Evolutionary conservation across 2,113 vertebrate genomes (phyloP), one percentile per base, ranked within the genome.

Genomic region (Cebus imitator): DNA sequence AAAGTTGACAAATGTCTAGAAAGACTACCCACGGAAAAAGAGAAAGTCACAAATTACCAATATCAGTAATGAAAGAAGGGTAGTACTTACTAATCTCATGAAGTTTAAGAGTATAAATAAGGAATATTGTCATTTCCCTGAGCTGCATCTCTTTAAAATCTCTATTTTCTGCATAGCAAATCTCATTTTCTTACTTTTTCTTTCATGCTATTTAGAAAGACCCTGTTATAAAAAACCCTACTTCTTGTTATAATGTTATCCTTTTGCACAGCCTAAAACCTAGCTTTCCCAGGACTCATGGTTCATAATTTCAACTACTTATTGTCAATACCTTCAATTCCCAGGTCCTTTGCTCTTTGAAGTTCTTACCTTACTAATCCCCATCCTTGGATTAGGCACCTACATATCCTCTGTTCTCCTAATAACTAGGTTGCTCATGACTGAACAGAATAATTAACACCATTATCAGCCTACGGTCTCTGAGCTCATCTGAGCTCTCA

Each of bases 201-300:
- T 66, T 17, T 25, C 35, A 37, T 35, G 18, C 23, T 66, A 37
- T 43, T 84, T 64, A 45, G 20, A 84, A 68, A 89, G 14, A 30
- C 11, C 32, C 6, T 57, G 43, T 79, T 37, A 37, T 48, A 43
- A 25, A 1, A 21, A 61, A 70, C 3, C 8, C 6, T 64, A 55
- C 23, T 64, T 81, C 17, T 12, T 52, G 21, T 48, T 70, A 52
- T 3, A 17, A 32, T 72, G 61, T 78, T 81, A 48, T 45, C 52
- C 55, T 52, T 58, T 89, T 82, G n/a, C 7, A 57, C 5, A n/a
- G 2, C 16, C 20, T 52, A 35, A 2, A 89, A 61, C 23, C 68
- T 20, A 76, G 0, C 17, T 23, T 13, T 57, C 6, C 55, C 0
- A 17, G 6, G 57, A 12, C 11, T 61, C 11, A 1, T 11, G 8